Evolutionary conservation across 2,797 vertebrate species (phyloP).

Genomic region (Hipposideros larvatus): DNA sequence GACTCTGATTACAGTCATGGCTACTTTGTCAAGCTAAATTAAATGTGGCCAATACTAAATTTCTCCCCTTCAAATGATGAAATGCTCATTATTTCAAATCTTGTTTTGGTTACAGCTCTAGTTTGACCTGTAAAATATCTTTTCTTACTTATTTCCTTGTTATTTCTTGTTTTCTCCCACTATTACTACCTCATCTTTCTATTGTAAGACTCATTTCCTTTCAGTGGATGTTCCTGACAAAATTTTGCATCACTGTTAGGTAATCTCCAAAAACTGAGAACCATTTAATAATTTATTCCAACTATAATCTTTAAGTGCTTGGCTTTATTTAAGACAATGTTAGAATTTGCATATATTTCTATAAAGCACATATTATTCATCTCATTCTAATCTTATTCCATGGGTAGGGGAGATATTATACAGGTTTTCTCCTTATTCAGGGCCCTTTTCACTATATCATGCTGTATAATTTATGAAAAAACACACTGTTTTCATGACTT

Average conservation of each 20-base stretch:
- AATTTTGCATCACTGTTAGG: background rate
- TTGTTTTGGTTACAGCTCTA: slow-evolving; percentile 36
- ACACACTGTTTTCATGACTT: background rate
- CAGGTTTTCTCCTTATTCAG: background rate
- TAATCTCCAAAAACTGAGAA: background rate
- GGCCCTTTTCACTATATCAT: background rate
- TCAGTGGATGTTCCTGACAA: background rate
- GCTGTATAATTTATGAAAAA: slow-evolving; percentile 20
- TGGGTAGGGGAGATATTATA: background rate
- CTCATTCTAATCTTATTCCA: slow-evolving; percentile 27
- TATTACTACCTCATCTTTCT: background rate
- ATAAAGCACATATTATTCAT: slow-evolving; percentile 3
- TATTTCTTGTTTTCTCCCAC: background rate
- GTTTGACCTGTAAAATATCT: background rate
- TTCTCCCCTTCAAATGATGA: slow-evolving; percentile 41
- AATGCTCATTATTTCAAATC: slow-evolving; percentile 46
- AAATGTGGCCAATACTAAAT: background rate
- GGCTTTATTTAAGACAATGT: slow-evolving; percentile 32
- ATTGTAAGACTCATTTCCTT: slow-evolving; percentile 21
- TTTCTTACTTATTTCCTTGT: background rate
- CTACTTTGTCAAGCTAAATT: slow-evolving; percentile 34
- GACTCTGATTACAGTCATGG: background rate
- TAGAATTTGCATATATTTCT: slow-evolving; percentile 26
- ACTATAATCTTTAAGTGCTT: slow-evolving; percentile 44
- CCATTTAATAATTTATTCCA: slow-evolving; percentile 37